Conservation (phyloP, 2,113 vertebrate species). For the Romanogobio albipinnatus region DNA sequence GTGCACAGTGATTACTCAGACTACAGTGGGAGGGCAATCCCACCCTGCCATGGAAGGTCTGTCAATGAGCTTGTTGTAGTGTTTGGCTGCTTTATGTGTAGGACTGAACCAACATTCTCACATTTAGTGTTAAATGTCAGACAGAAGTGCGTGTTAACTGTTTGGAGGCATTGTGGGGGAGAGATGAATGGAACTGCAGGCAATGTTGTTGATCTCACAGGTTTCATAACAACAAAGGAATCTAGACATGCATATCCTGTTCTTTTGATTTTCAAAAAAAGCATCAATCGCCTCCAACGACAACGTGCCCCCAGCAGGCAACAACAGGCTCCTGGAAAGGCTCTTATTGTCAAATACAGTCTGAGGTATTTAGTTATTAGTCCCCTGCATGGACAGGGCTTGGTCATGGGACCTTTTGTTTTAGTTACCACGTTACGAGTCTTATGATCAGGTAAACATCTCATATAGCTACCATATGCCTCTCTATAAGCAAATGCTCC, state of each 20-base stretch:
- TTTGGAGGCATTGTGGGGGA: background rate
- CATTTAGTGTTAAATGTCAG: slow-evolving; percentile 14
- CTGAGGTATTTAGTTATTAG: slow-evolving; percentile 17
- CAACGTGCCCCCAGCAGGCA: slow-evolving; percentile 26
- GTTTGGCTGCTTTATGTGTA: slow-evolving; percentile 30
- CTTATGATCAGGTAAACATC: background rate
- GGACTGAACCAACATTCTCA: slow-evolving; percentile 11
- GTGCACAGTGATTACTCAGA: background rate
- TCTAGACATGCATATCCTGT: slow-evolving; percentile 39
- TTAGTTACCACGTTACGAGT: slow-evolving; percentile 22
- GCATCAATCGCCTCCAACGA: slow-evolving; percentile 20
- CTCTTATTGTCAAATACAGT: slow-evolving; percentile 12
- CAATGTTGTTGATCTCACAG: background rate
- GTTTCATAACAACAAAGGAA: slow-evolving; percentile 42
- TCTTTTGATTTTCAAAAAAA: slow-evolving; percentile 22
- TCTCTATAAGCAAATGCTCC: background rate
- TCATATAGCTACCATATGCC: background rate
- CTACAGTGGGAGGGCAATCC: background rate
- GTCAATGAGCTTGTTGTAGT: slow-evolving; percentile 10
- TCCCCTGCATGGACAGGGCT: background rate
- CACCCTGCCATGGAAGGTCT: background rate
- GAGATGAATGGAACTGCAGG: background rate
- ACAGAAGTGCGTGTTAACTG: background rate
- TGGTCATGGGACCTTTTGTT: slow-evolving; percentile 7
- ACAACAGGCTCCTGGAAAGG: slow-evolving; percentile 38